Base-by-base conservation (phyloP, 2,113 vertebrate genomes). In the Panurus biarmicus region DNA sequence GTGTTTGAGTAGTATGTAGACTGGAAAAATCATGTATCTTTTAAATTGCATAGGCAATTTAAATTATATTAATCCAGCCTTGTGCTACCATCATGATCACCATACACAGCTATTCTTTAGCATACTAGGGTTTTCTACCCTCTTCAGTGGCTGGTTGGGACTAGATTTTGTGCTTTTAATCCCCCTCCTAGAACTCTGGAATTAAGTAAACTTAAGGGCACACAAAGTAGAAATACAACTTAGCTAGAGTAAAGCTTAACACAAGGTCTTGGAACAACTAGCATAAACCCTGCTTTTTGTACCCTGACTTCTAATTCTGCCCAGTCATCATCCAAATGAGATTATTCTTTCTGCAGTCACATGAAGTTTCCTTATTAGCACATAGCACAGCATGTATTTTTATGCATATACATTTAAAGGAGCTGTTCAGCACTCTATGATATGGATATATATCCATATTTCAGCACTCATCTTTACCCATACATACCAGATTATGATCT, bases 131-230 rank as follows among this genome's bases (percentile, higher is more conserved):
- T 31, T 77, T 92, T 56, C n/a, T 70, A 47, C 15, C 21, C 57
- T 83, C 36, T 58, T 84, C 66, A 77, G 36, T 33, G 10, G 12
- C 44, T 18, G 40, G 1, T 2, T 12, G 21, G 35, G 44, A 31
- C 38, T 62, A 53, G 67, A 70, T 56, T 67, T 71, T 69, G 36
- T 80, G 35, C 16, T 87, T 87, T 73, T 54, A 67, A 36, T 20
- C 6, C 1, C 2, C 0, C 4, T 36, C 1, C 4, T 35, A 62
- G 57, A 56, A 50, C 9, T 50, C 42, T 76, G n/a, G 45, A 83
- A 70, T 62, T 38, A 31, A 74, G 20, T 23, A 66, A 90, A 70
- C 0, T 48, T 31, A 66, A 51, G 15, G 26, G 11, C n/a, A 62
- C 5, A 45, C 35, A 31, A 86, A 35, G 6, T 2, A 62, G 48